phyloP scores from a whole-genome alignment of 1,140 invertebrate species.

The Drosophila repleta region DNA sequence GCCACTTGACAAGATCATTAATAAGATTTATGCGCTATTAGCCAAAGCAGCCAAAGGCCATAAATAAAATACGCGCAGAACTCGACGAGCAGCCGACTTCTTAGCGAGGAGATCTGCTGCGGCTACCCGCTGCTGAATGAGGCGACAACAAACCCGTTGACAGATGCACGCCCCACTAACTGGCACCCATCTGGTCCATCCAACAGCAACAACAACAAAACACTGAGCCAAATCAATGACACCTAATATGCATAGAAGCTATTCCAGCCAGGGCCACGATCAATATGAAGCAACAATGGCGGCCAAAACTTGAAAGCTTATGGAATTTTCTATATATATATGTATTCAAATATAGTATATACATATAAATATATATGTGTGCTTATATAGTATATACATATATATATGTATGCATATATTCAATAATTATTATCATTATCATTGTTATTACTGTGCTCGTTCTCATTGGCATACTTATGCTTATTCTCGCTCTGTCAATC shows the following conservation, averaged over 20 bases:
- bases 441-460: too few species aligned
- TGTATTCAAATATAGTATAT: too few species aligned
- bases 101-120: conserved; percentile 7
- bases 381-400: too few species aligned
- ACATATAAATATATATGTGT: too few species aligned
- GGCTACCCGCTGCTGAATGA: conserved; percentile 18
- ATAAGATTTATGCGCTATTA: conserved; percentile 83
- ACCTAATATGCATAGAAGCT: not conserved
- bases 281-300: too few species aligned
- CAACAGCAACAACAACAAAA: conserved; percentile 1
- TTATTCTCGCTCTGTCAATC: too few species aligned
- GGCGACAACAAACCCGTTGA: conserved; percentile 69
- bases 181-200: conserved; percentile 17
- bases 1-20: conserved; percentile 83
- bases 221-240: conserved; percentile 38
- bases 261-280: not conserved
- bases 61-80: conserved; percentile 71
- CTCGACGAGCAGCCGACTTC: conserved; percentile 12
- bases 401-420: too few species aligned
- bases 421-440: too few species aligned
- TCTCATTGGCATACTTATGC: too few species aligned
- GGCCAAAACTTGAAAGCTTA: too few species aligned
- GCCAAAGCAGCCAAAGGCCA: conserved; percentile 70
- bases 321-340: too few species aligned
- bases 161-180: conserved; percentile 53